Percentiles rank a stretch among this genome's conserved stretches.
These are phyloP conservation scores for Eulemur mongoz DNA, from an alignment of 2,797 vertebrate genomes.

Conservation along the genomic window DNA sequence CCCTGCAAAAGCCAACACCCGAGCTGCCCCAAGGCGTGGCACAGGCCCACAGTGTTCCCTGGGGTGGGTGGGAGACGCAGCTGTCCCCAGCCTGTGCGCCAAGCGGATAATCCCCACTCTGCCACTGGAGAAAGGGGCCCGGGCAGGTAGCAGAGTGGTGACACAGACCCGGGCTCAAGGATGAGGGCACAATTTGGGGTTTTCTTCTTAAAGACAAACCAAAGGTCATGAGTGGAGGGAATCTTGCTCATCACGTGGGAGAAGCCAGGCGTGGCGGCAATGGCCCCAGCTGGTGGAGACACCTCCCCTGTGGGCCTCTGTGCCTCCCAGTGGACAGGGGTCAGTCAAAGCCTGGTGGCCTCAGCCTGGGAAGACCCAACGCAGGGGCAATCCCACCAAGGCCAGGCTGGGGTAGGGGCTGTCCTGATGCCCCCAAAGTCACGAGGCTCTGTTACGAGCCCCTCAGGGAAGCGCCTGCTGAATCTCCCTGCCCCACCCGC, in stretches of 20 bases:
- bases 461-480: not conserved
- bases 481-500: not conserved
- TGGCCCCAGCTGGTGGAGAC: not conserved
- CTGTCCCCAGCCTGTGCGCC: not conserved
- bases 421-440: not conserved
- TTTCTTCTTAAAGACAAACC: not conserved
- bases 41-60: not conserved
- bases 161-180: no score
- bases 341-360: not conserved
- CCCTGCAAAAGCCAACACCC: not conserved
- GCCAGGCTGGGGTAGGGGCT: not conserved
- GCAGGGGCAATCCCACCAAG: not conserved
- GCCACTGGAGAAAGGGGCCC: not conserved
- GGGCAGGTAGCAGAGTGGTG: not conserved
- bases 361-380: not conserved
- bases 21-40: not conserved
- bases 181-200: not conserved
- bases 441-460: rapidly evolving
- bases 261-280: not conserved
- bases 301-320: not conserved
- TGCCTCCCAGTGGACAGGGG: not conserved
- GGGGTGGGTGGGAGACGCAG: not conserved
- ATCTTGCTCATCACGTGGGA: rapidly evolving
- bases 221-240: no score
- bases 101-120: not conserved